Percentiles rank a stretch among this genome's conserved stretches.
These are phyloP conservation scores for Cydia pomonella DNA, from an alignment of 1,140 invertebrate genomes.

Conservation along the genomic window DNA sequence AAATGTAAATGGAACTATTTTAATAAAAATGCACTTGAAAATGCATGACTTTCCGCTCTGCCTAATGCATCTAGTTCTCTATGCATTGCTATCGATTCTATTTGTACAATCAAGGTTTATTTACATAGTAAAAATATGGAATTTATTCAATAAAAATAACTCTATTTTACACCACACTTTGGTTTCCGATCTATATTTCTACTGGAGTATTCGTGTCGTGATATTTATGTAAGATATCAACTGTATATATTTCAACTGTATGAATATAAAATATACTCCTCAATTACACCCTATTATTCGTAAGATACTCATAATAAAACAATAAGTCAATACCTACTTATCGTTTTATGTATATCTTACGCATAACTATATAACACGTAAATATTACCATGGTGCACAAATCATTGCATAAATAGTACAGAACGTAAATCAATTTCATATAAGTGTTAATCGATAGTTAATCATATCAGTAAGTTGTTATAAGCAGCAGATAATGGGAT, in stretches of 20 bases:
- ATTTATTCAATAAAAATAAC: neutral
- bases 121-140: neutral
- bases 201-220: too few relatives aligned
- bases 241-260: too few relatives aligned
- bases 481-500: constrained; percentile 5
- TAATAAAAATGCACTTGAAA: constrained; percentile 44
- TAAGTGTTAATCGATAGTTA: constrained; percentile 32
- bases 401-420: neutral
- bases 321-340: too few relatives aligned
- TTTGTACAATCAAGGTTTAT: neutral
- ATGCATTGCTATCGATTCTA: constrained; percentile 46
- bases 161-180: neutral
- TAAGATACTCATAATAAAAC: too few relatives aligned
- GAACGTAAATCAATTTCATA: too few relatives aligned
- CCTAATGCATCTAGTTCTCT: constrained; percentile 38
- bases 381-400: neutral
- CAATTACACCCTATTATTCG: too few relatives aligned
- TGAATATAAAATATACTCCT: too few relatives aligned
- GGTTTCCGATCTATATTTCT: too few relatives aligned
- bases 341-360: too few relatives aligned
- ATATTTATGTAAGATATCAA: too few relatives aligned
- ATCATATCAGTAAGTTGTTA: constrained; percentile 1
- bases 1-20: constrained; percentile 41
- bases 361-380: too few relatives aligned
- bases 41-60: constrained; percentile 40